Conservation (phyloP, 1,140 invertebrate species). For the Akabosia matsudoensis region DNA sequence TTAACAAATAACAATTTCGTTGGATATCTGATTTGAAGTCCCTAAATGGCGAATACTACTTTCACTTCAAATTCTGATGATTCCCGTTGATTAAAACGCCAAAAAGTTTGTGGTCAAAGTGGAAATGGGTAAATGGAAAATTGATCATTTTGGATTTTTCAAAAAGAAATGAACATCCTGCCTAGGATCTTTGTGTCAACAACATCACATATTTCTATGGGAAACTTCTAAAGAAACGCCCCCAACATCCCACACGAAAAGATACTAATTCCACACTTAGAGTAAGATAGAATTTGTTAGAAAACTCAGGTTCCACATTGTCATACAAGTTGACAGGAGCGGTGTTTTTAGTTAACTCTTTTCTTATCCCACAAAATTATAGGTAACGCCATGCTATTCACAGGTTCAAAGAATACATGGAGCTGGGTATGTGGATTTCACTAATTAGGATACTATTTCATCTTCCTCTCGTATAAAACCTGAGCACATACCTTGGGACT, state of each 20-base stretch:
- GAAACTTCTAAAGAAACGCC: no score
- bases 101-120: no score
- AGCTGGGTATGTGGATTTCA: conserved; percentile 36
- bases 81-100: background rate
- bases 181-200: no score
- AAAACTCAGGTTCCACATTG: background rate
- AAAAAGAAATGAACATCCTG: no score
- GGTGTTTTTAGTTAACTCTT: conserved; percentile 11
- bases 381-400: conserved; percentile 24
- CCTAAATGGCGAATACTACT: background rate
- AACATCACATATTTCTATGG: no score
- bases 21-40: background rate
- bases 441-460: no score
- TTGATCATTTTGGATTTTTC: no score
- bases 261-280: no score
- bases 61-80: conserved; percentile 1
- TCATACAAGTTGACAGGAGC: background rate
- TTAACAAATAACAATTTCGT: background rate
- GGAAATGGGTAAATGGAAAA: no score
- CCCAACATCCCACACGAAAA: no score
- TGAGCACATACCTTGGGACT: conserved; percentile 23
- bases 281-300: no score
- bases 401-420: conserved; percentile 16
- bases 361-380: background rate
- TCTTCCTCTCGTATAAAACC: background rate